Conservation (phyloP, 2,113 vertebrate species). For the Eptatretus burgeri region DNA sequence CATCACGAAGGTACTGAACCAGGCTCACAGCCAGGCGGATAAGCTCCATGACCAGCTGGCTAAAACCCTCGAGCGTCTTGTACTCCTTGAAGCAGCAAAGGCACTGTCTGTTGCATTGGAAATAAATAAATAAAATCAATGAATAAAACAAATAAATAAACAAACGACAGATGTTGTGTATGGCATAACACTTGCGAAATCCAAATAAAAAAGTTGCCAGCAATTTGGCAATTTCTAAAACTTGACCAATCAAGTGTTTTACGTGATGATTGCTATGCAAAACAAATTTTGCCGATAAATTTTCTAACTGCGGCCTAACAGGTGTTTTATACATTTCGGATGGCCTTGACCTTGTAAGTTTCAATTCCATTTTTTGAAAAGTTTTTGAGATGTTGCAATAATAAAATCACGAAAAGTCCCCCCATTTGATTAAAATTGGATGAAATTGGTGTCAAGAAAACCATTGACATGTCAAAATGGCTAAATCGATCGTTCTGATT, state of each 20-base stretch:
- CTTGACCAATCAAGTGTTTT: not conserved
- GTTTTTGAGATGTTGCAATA: too few relatives aligned
- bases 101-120: slow-evolving; percentile 45
- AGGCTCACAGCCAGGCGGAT: slow-evolving; percentile 5
- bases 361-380: too few relatives aligned
- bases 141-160: not conserved
- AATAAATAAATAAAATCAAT: slow-evolving; percentile 10
- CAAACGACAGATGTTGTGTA: not conserved
- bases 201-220: not conserved
- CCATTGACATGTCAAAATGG: too few relatives aligned
- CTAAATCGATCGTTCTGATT: too few relatives aligned
- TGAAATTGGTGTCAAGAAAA: too few relatives aligned
- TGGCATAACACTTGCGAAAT: not conserved
- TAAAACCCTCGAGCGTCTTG: slow-evolving; percentile 97
- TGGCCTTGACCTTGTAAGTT: too few relatives aligned
- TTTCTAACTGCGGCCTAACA: too few relatives aligned
- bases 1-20: not conserved
- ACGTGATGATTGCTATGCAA: not conserved
- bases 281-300: not conserved
- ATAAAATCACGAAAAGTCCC: too few relatives aligned
- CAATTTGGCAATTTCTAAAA: not conserved
- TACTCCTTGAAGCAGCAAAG: slow-evolving; percentile 99
- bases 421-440: too few relatives aligned
- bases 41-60: slow-evolving; percentile 53
- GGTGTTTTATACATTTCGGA: too few relatives aligned